Base-by-base conservation (phyloP, 2,888 invertebrate genomes). In the Pediacus dermestoides region DNA sequence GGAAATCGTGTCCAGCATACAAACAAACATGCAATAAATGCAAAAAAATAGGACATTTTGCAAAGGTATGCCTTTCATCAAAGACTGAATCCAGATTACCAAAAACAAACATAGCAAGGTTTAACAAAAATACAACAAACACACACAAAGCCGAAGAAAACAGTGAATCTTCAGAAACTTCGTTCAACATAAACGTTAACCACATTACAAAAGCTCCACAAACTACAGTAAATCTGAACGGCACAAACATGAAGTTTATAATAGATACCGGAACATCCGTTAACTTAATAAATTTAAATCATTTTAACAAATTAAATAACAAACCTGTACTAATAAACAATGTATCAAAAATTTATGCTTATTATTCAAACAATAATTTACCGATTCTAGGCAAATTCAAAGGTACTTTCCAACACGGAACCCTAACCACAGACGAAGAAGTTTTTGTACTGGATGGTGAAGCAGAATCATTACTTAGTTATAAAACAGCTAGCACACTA, bases 21-120 rank as follows among this genome's bases (percentile, higher is more conserved):
- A 39, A 39, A 9, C 13, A 32, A n/a, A 25, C 21, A n/a, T 38
- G 41, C 26, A 16, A 36, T 10, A 22, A 34, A 16, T 42, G 42
- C 16, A 14, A 23, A 3, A 42, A 43, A 14, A 16, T 4, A 14
- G 42, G 42, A 8, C 42, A 43, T 33, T 43, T 32, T 34, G 33
- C 38, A 16, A 31, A 22, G 10, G 38, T 43, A n/a, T 46, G 39
- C 18, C 14, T 45, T 9, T 31, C 44, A 28, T n/a, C n/a, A n/a
- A n/a, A n/a, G n/a, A n/a, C n/a, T n/a, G n/a, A n/a, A n/a, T n/a
- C n/a, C n/a, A n/a, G n/a, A n/a, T n/a, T n/a, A n/a, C n/a, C n/a
- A n/a, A n/a, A n/a, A n/a, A n/a, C n/a, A n/a, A n/a, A n/a, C n/a
- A n/a, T n/a, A n/a, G n/a, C n/a, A n/a, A n/a, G n/a, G n/a, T n/a